These are phyloP conservation scores for Ostrea edulis DNA, from an alignment of 1,140 invertebrate species.

Conservation along the genomic window DNA sequence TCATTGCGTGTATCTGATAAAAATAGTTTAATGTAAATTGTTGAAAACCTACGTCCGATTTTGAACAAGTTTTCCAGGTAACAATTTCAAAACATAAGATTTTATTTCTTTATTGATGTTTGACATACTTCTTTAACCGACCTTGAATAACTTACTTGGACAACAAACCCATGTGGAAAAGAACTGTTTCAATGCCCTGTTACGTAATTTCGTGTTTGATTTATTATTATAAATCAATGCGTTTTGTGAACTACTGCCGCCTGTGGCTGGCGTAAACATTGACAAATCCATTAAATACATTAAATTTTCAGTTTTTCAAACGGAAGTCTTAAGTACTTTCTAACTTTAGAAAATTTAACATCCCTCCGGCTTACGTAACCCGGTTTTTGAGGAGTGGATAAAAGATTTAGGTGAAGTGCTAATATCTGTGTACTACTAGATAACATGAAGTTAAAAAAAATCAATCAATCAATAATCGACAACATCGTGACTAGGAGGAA, in stretches of 20 bases:
- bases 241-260: neutral
- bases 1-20: too few relatives aligned
- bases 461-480: neutral
- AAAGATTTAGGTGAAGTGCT: constrained; percentile 14
- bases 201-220: neutral
- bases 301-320: constrained; percentile 3
- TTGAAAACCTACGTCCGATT: too few relatives aligned
- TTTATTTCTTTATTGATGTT: too few relatives aligned
- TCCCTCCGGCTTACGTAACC: neutral
- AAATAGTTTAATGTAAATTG: too few relatives aligned
- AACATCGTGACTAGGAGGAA: neutral
- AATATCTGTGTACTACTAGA: neutral
- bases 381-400: neutral
- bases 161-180: neutral
- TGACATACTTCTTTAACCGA: too few relatives aligned
- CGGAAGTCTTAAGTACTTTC: constrained; percentile 7
- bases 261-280: neutral
- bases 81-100: too few relatives aligned
- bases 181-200: neutral
- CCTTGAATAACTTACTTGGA: too few relatives aligned
- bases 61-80: too few relatives aligned
- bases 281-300: neutral
- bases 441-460: neutral
- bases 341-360: constrained; percentile 4
- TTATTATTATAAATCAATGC: neutral